Percentiles rank a stretch among this genome's conserved stretches.
phyloP scores from a whole-genome alignment of 1,140 invertebrate species.

The Notospermus geniculatus region DNA sequence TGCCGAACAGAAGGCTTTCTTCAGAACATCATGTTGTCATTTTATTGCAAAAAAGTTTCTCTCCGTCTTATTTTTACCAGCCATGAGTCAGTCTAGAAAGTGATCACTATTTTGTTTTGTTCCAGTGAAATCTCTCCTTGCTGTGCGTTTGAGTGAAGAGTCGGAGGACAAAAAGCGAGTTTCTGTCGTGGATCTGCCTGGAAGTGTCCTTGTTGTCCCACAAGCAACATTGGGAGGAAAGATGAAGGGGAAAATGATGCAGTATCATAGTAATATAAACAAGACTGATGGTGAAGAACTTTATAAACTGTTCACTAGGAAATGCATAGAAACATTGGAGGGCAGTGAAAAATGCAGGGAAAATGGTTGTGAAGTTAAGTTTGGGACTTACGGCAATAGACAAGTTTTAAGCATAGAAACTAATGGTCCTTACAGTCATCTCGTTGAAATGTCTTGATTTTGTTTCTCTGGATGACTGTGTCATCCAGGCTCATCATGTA shows the following conservation, averaged over 20 bases:
- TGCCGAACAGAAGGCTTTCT: neutral
- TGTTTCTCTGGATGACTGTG: neutral
- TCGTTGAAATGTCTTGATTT: slow-evolving; percentile 40
- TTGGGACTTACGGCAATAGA: slow-evolving; percentile 57
- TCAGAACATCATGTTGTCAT: neutral
- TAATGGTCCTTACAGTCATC: slow-evolving; percentile 58
- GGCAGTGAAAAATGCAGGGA: slow-evolving; percentile 27
- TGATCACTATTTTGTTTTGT: slow-evolving; percentile 20
- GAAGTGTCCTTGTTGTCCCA: slow-evolving; percentile 57
- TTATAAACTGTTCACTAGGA: slow-evolving; percentile 48
- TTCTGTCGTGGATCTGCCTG: slow-evolving; percentile 50
- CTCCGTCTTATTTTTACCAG: neutral
- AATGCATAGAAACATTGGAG: slow-evolving; percentile 32
- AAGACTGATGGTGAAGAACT: slow-evolving; percentile 52
- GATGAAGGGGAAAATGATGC: slow-evolving; percentile 55
- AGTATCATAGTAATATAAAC: slow-evolving; percentile 56
- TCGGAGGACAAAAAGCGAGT: slow-evolving; percentile 38
- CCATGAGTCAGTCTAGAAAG: neutral
- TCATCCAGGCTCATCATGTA: slow-evolving; percentile 7
- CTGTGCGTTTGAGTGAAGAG: slow-evolving; percentile 45
- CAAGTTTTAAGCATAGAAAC: slow-evolving; percentile 57
- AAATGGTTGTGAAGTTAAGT: slow-evolving; percentile 32
- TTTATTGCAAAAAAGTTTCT: neutral
- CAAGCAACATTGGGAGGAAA: slow-evolving; percentile 58
- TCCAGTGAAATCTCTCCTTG: slow-evolving; percentile 51